Percentiles rank a stretch among this genome's conserved stretches.
Conservation (phyloP, 2,797 vertebrate genomes). For the Gouania willdenowi region DNA sequence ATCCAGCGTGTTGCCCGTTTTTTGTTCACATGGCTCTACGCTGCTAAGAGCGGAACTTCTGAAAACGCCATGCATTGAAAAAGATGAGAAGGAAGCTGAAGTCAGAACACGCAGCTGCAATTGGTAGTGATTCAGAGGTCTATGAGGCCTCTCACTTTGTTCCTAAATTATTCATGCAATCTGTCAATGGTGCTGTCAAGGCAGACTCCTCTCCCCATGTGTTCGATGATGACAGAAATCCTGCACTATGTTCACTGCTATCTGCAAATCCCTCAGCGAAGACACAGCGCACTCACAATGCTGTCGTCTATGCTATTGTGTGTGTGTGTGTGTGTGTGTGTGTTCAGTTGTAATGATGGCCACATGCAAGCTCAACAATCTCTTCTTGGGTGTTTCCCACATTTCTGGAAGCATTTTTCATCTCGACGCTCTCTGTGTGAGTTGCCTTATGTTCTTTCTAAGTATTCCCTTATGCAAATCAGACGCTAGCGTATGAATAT, state of each 20-base stretch:
- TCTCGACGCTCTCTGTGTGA: slow-evolving; percentile 7
- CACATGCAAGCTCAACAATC: neutral
- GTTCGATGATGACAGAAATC: slow-evolving; percentile 63
- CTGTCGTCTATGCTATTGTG: slow-evolving; percentile 14
- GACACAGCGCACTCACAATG: slow-evolving; percentile 10
- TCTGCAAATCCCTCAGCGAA: slow-evolving; percentile 48
- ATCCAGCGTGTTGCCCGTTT: slow-evolving; percentile 17
- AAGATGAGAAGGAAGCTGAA: slow-evolving; percentile 53
- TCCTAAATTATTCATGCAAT: slow-evolving; percentile 75
- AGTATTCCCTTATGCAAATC: slow-evolving; percentile 17
- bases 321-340: neutral
- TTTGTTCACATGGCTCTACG: slow-evolving; percentile 16
- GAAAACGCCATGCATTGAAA: slow-evolving; percentile 75
- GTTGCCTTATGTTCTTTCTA: slow-evolving; percentile 7
- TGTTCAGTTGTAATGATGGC: neutral
- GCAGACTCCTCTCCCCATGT: slow-evolving; percentile 56
- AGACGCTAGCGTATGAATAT: slow-evolving; percentile 22
- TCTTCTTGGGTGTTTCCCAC: neutral
- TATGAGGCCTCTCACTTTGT: slow-evolving; percentile 70
- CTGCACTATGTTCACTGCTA: slow-evolving; percentile 39
- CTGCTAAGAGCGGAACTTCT: slow-evolving; percentile 58
- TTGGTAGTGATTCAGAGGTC: slow-evolving; percentile 70
- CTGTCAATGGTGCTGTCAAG: slow-evolving; percentile 70
- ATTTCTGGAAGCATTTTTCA: neutral
- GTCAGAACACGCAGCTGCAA: slow-evolving; percentile 66